Percentiles rank a stretch among this genome's conserved stretches.
Conservation (phyloP, 2,797 vertebrate genomes). For the Parotocinclus haroldoi region DNA sequence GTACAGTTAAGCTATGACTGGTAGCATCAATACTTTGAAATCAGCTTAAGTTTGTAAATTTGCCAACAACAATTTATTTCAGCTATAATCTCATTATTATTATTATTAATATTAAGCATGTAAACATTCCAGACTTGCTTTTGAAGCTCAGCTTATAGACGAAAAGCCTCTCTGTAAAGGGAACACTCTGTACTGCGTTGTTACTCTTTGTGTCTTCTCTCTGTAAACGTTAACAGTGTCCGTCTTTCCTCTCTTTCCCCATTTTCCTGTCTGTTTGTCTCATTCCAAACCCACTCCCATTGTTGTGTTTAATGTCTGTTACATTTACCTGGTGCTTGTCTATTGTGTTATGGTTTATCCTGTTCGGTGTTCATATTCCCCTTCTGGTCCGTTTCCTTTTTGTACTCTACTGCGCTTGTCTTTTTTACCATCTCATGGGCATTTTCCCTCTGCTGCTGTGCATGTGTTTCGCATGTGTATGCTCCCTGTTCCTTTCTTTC, state of each 20-base stretch:
- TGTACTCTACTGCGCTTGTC: constrained; percentile 26
- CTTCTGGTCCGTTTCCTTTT: constrained; percentile 4
- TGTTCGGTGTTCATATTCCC: background rate
- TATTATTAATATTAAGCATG: too few species aligned
- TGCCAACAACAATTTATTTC: too few species aligned
- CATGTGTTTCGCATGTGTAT: constrained; percentile 21
- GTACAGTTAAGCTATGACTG: too few species aligned
- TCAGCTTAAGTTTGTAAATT: too few species aligned
- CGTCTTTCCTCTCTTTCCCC: constrained; percentile 56
- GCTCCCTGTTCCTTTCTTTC: constrained; percentile 12
- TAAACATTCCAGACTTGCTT: background rate
- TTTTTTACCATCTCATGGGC: constrained; percentile 4
- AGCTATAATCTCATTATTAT: too few species aligned
- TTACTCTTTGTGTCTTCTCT: constrained; percentile 51
- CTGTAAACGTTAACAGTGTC: constrained; percentile 54
- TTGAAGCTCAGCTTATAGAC: background rate
- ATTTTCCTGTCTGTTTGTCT: constrained; percentile 46
- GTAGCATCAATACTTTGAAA: too few species aligned
- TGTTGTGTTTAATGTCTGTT: constrained; percentile 33
- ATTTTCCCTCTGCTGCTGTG: constrained; percentile 9
- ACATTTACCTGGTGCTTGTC: constrained; percentile 15
- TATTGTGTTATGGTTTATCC: constrained; percentile 12
- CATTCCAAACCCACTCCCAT: constrained; percentile 8
- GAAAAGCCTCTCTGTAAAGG: constrained; percentile 38
- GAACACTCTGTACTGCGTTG: constrained; percentile 51